Conservation (phyloP, 1,140 invertebrate species). For the Leptonema lineaticorne region DNA sequence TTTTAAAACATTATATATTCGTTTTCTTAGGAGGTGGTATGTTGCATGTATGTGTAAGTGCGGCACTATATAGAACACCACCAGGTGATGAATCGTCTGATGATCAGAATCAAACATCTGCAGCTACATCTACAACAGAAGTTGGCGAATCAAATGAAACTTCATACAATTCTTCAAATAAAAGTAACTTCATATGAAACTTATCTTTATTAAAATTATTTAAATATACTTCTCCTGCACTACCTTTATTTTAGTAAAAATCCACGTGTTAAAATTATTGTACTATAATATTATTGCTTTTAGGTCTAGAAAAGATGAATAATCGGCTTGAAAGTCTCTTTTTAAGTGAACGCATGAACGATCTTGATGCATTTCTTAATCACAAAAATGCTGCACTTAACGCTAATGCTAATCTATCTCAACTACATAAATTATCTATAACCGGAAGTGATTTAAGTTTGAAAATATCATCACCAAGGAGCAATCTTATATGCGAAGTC, state of each 20-base stretch:
- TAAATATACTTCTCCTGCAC: background rate
- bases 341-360: constrained; percentile 39
- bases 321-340: constrained; percentile 54
- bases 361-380: constrained; percentile 55
- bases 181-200: background rate
- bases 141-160: constrained; percentile 45
- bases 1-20: too few species aligned
- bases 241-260: background rate
- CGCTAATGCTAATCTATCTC: constrained; percentile 44
- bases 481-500: constrained; percentile 59
- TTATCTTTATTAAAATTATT: background rate
- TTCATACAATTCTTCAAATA: constrained; percentile 42
- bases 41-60: constrained; percentile 73
- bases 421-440: constrained; percentile 1
- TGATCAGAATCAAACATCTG: constrained; percentile 14
- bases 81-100: constrained; percentile 20
- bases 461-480: constrained; percentile 49
- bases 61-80: constrained; percentile 66
- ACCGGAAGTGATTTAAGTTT: constrained; percentile 29
- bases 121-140: constrained; percentile 49
- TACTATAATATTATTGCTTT: background rate
- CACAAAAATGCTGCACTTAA: constrained; percentile 53
- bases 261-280: background rate
- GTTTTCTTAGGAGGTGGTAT: constrained; percentile 67
- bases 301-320: constrained; percentile 45